phyloP scores from a whole-genome alignment of 2,113 vertebrate genomes.

The Leptocoma aspasia region DNA sequence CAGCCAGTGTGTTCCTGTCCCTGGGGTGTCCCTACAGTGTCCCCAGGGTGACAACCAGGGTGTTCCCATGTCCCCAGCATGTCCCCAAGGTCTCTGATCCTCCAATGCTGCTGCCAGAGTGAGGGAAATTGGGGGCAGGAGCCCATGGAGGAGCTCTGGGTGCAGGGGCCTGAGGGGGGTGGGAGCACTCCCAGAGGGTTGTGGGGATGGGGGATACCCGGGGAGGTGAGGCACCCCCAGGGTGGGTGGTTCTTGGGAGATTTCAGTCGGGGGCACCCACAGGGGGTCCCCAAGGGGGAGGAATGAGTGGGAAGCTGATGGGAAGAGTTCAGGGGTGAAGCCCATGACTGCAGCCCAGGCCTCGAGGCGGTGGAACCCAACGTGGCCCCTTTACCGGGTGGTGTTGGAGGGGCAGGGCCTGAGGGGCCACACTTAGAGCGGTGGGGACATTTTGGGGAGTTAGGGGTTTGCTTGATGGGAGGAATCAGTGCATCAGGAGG shows the following conservation, averaged over 20 bases:
- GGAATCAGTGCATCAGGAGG: not conserved
- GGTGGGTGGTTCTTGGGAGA: not conserved
- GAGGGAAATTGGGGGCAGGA: rapidly evolving
- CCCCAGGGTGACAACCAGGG: not conserved
- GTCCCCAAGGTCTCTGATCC: not conserved
- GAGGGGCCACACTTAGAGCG: not conserved
- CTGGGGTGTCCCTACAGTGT: not conserved
- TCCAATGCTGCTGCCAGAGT: not conserved
- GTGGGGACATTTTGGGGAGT: not conserved
- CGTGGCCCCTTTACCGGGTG: no score
- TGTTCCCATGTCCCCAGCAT: not conserved
- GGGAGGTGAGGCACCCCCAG: not conserved
- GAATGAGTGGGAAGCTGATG: not conserved
- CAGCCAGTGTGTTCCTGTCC: not conserved
- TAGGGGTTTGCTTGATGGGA: not conserved
- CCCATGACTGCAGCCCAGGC: not conserved
- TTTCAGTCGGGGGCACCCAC: not conserved
- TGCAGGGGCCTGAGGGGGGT: not conserved
- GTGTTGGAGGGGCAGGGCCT: not conserved
- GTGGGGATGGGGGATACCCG: not conserved
- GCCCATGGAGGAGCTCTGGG: not conserved
- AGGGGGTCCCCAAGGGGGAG: not conserved
- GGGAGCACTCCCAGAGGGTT: not conserved
- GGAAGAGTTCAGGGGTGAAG: not conserved
- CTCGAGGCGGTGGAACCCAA: not conserved